Evolutionary conservation across 2,113 vertebrate species (phyloP).

Genomic region (Rostratula benghalensis): DNA sequence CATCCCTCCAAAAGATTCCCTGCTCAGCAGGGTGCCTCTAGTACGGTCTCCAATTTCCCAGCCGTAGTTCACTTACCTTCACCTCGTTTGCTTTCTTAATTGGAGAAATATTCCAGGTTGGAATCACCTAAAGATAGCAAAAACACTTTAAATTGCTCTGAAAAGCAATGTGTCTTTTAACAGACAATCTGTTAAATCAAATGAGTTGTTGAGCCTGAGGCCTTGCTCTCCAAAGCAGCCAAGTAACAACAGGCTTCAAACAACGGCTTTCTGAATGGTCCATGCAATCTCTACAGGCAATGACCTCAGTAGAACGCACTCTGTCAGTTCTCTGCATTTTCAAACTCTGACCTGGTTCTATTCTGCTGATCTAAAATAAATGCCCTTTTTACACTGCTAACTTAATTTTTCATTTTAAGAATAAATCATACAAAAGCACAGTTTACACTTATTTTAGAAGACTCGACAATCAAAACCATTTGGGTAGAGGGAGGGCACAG

Average conservation of each 20-base stretch:
- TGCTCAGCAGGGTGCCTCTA: background rate
- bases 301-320: rapidly evolving
- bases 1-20: background rate
- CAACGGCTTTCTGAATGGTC: background rate
- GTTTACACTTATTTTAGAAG: background rate
- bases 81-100: slow-evolving; percentile 88
- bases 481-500: background rate
- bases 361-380: background rate
- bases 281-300: rapidly evolving
- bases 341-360: background rate
- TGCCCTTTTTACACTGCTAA: background rate
- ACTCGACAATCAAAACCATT: background rate
- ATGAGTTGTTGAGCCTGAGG: background rate
- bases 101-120: slow-evolving; percentile 95
- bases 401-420: too few relatives aligned
- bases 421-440: background rate
- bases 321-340: background rate
- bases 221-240: background rate
- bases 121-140: slow-evolving; percentile 84
- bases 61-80: slow-evolving; percentile 71
- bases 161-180: background rate
- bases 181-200: too few relatives aligned
- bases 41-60: rapidly evolving
- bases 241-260: background rate
- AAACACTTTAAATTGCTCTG: background rate